Base-by-base conservation (phyloP, 1,140 invertebrate species). In the Saccostrea cuccullata region DNA sequence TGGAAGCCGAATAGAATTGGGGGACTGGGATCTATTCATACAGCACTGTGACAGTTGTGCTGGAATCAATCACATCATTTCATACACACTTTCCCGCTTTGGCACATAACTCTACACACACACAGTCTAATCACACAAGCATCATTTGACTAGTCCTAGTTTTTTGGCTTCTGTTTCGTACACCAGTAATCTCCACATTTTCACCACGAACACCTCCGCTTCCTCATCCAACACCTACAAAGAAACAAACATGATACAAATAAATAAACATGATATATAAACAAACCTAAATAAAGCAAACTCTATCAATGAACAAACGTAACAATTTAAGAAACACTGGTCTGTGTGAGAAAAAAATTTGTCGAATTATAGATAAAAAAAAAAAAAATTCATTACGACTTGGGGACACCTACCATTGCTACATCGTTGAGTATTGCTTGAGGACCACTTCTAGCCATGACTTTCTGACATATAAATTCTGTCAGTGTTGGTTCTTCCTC, bases 101-200 rank as follows among this genome's bases (percentile, higher is more conserved):
- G 30, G 23, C 70, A 77, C 26, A 36, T 30, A 13, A 36, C 30
- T 77, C 13, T 17, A n/a, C 58, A 64, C 58, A 20, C 17, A 17
- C 17, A n/a, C 70, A 77, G 70, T 15, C 26, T 77, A 36, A 77
- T 13, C 70, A 77, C 70, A 77, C 70, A 36, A 64, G 17, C 82
- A 64, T 94, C 90, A 94, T 90, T 95, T 95, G 1, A 95, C 94
- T 30, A 95, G 91, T 89, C 95, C 95, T 6, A 93, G 89, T 90
- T 99, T 99, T 95, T 99, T 99, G 73, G 98, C 98, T 96, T 99
- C 98, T 91, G 99, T 98, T 96, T 99, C 99, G 95, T 99, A 99
- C 92, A 99, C 99, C 86, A 99, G 96, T 94, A 99, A 96, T 93
- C 99, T 96, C 99, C 99, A 99, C 98, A 99, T 99, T 97, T 99